These are phyloP conservation scores for Coelopa frigida DNA, from an alignment of 1,140 invertebrate genomes.

Conservation along the genomic window DNA sequence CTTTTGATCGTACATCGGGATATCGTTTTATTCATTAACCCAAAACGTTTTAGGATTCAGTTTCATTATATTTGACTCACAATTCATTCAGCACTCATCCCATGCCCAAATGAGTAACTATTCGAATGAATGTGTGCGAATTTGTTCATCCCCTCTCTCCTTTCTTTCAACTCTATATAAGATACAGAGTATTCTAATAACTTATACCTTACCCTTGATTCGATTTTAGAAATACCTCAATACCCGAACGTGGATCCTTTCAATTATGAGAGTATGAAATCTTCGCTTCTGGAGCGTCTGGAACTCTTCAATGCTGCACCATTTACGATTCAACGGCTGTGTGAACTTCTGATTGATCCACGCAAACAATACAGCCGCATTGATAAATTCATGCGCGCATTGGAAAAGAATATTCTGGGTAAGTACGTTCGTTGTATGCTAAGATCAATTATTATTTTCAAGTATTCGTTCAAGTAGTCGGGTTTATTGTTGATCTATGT, in stretches of 20 bases:
- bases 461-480: no score
- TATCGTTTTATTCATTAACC: no score
- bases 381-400: constrained; percentile 92
- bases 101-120: not conserved
- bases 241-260: constrained; percentile 87
- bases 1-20: no score
- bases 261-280: constrained; percentile 84
- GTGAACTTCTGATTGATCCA: constrained; percentile 84
- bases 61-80: no score
- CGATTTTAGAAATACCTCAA: constrained; percentile 58
- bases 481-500: not conserved
- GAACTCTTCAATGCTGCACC: constrained; percentile 83
- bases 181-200: not conserved
- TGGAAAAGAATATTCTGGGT: constrained; percentile 84
- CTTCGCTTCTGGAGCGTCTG: constrained; percentile 71
- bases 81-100: no score
- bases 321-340: constrained; percentile 93
- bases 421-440: constrained; percentile 3
- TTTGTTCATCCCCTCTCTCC: not conserved
- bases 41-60: no score
- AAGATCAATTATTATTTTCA: no score
- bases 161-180: not conserved
- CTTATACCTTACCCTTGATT: no score
- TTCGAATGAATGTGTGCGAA: not conserved
- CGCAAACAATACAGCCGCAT: constrained; percentile 90